Percentiles rank a stretch among this genome's conserved stretches.
phyloP scores from a whole-genome alignment of 2,888 invertebrate genomes.

The Lordiphosa fenestrarum region DNA sequence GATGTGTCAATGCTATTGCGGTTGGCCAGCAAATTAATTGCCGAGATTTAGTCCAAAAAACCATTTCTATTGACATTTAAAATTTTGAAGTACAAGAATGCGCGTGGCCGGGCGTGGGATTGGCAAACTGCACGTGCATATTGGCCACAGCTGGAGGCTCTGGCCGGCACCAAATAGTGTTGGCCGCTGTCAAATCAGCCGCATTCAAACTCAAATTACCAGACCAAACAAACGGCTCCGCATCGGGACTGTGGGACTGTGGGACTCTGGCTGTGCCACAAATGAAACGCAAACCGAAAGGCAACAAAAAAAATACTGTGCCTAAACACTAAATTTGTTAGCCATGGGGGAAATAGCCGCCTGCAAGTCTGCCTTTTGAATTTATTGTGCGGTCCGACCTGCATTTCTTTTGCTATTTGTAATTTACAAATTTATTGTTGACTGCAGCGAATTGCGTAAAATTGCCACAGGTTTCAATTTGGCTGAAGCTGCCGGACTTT shows the following conservation, averaged over 20 bases:
- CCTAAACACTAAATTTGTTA: conserved; percentile 54
- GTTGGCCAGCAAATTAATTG: conserved; percentile 74
- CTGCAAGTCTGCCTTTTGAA: conserved; percentile 37
- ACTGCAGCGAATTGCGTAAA: conserved; percentile 74
- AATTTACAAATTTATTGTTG: conserved; percentile 71
- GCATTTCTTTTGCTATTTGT: conserved; percentile 57
- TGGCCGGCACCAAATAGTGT: conserved; percentile 50
- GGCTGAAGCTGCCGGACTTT: conserved; percentile 18
- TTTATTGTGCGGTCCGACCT: conserved; percentile 66
- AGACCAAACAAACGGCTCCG: conserved; percentile 49
- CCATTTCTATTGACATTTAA: conserved; percentile 53
- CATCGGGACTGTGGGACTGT: conserved; percentile 1
- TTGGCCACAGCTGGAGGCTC: conserved; percentile 57
- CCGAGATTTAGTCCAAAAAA: conserved; percentile 53
- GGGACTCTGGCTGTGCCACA: conserved; percentile 22
- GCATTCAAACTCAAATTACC: conserved; percentile 72
- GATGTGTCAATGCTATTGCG: conserved; percentile 77
- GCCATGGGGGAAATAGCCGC: conserved; percentile 5
- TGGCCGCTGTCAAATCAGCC: conserved; percentile 71
- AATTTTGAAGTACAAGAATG: conserved; percentile 45
- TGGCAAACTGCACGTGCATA: conserved; percentile 54
- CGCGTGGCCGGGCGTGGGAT: conserved; percentile 36
- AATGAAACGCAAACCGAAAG: conserved; percentile 56
- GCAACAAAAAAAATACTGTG: conserved; percentile 38
- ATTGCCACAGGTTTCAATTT: conserved; percentile 69